Base-by-base conservation (phyloP, 1,140 invertebrate genomes). In the Drosophila sp. region DNA sequence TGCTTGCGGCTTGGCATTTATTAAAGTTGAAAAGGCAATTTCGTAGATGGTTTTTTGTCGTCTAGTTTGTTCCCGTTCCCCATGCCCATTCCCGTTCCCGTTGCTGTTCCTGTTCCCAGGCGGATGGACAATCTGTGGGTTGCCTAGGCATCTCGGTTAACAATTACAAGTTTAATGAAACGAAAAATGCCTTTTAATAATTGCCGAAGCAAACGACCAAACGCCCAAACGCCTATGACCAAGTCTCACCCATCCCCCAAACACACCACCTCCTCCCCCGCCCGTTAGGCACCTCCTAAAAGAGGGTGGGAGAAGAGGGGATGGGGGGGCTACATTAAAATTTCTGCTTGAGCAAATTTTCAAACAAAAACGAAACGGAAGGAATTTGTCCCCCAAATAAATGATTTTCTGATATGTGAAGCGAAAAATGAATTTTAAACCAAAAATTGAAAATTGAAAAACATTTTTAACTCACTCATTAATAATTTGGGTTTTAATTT, bases 161-260 rank as follows among this genome's bases (percentile, higher is more conserved):
- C 75, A 82, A 86, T 86, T 87, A 87, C 41, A 60, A 69, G 82
- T 73, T 86, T 69, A 86, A 86, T 86, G 82, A 87, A 82, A 69
- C 76, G 79, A 68, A 80, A 86, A 86, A 82, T 70, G 83, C 75
- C 76, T 82, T 76, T 76, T 65, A 76, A 81, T 81, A 82, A 86
- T 79, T 86, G 79, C 66, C 69, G 33, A 57, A 55, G 38, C 73
- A 72, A 70, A 80, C 69, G 55, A 60, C 66, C 44, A 61, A 61
- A 66, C 80, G 60, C 64, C 61, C 54, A 47, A 17, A 17, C 40
- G 65, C 54, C 70, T 23, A 50, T 8, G 23, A 23, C 44, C 44
- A 50, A 50, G 44, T 38, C 10, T 10, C 10, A 10, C 11, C 35
- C 44, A 25, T 23, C 44, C 4, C 44, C 44, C 8, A 38, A 7